Evolutionary conservation across 2,888 invertebrate genomes (phyloP).

Genomic region (Cyclophora punctaria): DNA sequence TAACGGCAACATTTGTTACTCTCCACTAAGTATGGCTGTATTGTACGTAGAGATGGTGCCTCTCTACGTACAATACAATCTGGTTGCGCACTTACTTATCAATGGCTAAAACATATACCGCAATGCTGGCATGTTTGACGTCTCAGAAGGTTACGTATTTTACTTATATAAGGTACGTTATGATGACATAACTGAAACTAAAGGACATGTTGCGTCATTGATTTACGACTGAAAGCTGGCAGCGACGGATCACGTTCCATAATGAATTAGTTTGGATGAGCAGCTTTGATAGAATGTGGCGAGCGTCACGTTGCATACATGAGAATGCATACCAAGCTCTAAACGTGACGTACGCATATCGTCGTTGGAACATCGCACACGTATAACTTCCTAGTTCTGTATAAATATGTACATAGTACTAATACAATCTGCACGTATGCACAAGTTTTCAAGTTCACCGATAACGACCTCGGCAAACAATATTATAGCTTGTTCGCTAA

Average conservation of each 20-base stretch:
- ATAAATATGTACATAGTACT: conserved; percentile 39
- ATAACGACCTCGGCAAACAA: conserved; percentile 49
- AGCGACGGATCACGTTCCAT: conserved; percentile 18
- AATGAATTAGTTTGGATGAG: conserved; percentile 8
- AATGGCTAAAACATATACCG: conserved; percentile 9
- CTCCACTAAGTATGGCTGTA: conserved; percentile 4
- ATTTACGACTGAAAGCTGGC: conserved; percentile 4
- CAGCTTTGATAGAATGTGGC: conserved; percentile 22
- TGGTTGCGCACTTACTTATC: conserved; percentile 12
- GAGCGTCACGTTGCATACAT: conserved; percentile 24
- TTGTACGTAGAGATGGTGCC: too few relatives aligned
- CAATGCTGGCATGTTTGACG: conserved; percentile 16
- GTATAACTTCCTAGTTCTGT: conserved; percentile 50
- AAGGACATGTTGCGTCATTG: conserved; percentile 10
- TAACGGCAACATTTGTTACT: conserved; percentile 11
- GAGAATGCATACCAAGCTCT: conserved; percentile 23
- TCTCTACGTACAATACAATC: not conserved
- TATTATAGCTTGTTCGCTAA: conserved; percentile 41
- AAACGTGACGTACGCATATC: conserved; percentile 38
- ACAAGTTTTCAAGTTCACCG: conserved; percentile 59
- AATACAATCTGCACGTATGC: conserved; percentile 46
- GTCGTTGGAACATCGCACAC: conserved; percentile 31
- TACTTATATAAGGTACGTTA: conserved; percentile 13
- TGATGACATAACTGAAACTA: conserved; percentile 13
- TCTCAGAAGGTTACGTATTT: conserved; percentile 14